phyloP scores from a whole-genome alignment of 1,140 invertebrate genomes.

The Dendroctonus valens region DNA sequence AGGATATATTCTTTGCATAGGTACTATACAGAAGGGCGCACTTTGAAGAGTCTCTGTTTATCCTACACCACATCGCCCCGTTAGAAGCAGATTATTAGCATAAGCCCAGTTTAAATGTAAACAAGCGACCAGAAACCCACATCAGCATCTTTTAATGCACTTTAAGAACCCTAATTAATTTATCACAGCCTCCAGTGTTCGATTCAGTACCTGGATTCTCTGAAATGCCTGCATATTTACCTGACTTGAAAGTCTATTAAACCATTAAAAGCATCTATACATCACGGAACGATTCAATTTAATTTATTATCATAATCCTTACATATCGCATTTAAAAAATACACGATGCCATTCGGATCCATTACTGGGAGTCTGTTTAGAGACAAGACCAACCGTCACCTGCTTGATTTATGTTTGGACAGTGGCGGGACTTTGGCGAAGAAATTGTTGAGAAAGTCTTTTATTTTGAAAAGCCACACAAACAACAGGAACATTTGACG shows the following conservation, averaged over 20 bases:
- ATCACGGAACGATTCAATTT: conserved; percentile 6
- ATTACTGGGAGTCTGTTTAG: neutral
- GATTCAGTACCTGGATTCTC: neutral
- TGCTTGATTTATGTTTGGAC: too few relatives aligned
- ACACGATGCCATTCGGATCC: conserved; percentile 1
- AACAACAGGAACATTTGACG: neutral
- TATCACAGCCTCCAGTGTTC: conserved; percentile 4
- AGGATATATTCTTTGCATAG: neutral
- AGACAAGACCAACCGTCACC: neutral
- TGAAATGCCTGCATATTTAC: conserved; percentile 1
- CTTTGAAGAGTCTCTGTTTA: too few relatives aligned
- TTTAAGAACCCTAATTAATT: conserved; percentile 2
- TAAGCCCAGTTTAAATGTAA: too few relatives aligned
- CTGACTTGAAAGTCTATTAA: conserved; percentile 5
- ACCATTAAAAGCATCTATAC: conserved; percentile 6
- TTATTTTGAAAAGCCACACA: neutral
- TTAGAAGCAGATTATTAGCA: too few relatives aligned
- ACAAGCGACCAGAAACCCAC: too few relatives aligned
- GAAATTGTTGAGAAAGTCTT: too few relatives aligned
- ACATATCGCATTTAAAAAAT: conserved; percentile 8
- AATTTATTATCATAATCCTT: conserved; percentile 8
- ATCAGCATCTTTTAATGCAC: neutral
- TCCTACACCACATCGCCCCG: too few relatives aligned
- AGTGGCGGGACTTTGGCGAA: too few relatives aligned
- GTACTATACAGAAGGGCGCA: too few relatives aligned